Evolutionary conservation across 2,113 vertebrate genomes (phyloP), one percentile per base, ranked within the genome.

Genomic region (Trichechus manatus): DNA sequence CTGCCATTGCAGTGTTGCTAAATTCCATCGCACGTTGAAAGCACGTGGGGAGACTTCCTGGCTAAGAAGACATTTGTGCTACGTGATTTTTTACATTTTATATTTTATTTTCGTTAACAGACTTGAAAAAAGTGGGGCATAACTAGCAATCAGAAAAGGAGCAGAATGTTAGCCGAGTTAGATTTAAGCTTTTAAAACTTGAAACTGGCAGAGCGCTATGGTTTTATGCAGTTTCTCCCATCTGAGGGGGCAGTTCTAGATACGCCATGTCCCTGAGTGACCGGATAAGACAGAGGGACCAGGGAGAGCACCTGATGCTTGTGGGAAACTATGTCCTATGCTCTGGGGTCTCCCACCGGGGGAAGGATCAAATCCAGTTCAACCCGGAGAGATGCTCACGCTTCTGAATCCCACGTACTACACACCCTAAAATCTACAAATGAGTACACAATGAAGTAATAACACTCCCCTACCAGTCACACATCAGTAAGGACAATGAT

Each of bases 11-110:
- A 11, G 14, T 33, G 84, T 81, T 82, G 68, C 20, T 79, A 36
- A 84, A 75, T 84, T 44, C 80, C 75, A 85, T 59, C 36, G 64
- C 50, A 87, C 50, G 77, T 94, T 74, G 79, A 79, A 95, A 78
- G 89, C 79, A 50, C 50, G 6, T 42, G 39, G 36, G 96, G 93
- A 97, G 63, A 53, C 4, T 83, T 86, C 82, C 87, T 47, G 70
- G 88, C 59, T 66, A 29, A 66, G 70, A 77, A 72, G 47, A 27
- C 15, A 68, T 68, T 68, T 10, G 63, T 53, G 56, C 29, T 72
- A 72, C 87, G 31, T 77, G 23, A 0, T 81, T 31, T 59, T 83
- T 80, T 22, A n/a, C n/a, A 63, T 79, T 87, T 94, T 66, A 61
- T 53, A 23, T 85, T 75, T 87, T 84, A 47, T 64, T 70, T 92